Evolutionary conservation across 2,888 invertebrate species (phyloP).

Genomic region (Plagiodera versicolora): DNA sequence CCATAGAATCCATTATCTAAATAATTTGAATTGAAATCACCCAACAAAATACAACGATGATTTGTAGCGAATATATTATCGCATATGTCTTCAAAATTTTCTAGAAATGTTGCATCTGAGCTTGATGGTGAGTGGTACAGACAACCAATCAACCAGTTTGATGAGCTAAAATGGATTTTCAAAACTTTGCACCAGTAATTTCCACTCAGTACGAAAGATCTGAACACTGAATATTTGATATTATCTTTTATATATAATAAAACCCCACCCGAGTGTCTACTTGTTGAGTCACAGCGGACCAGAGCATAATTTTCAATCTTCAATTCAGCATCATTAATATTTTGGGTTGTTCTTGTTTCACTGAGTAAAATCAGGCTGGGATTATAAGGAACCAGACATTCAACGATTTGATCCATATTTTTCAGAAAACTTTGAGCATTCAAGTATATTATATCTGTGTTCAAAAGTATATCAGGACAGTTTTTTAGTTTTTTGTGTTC

Average conservation of each 20-base stretch:
- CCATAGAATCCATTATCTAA: background rate
- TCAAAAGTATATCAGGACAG: too few relatives aligned
- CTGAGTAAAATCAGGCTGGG: constrained; percentile 6
- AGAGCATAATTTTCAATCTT: background rate
- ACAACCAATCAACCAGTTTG: background rate
- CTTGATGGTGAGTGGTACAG: background rate
- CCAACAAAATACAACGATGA: background rate
- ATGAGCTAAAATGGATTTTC: background rate
- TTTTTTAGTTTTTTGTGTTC: too few relatives aligned
- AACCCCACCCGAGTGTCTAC: background rate
- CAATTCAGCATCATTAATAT: constrained; percentile 9
- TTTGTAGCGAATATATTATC: too few relatives aligned
- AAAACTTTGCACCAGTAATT: constrained; percentile 1
- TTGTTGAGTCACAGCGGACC: background rate
- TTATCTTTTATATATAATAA: background rate
- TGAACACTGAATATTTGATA: background rate
- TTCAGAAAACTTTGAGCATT: constrained; percentile 9
- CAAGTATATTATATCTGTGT: constrained; percentile 4
- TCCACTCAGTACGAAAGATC: background rate
- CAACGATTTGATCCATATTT: constrained; percentile 3
- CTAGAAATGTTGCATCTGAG: background rate
- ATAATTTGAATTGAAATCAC: constrained; percentile 5
- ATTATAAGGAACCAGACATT: background rate
- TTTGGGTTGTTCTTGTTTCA: constrained; percentile 10
- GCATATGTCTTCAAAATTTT: constrained; percentile 1